phyloP scores from a whole-genome alignment of 2,888 invertebrate species.

The Cataglyphis altisquamis region DNA sequence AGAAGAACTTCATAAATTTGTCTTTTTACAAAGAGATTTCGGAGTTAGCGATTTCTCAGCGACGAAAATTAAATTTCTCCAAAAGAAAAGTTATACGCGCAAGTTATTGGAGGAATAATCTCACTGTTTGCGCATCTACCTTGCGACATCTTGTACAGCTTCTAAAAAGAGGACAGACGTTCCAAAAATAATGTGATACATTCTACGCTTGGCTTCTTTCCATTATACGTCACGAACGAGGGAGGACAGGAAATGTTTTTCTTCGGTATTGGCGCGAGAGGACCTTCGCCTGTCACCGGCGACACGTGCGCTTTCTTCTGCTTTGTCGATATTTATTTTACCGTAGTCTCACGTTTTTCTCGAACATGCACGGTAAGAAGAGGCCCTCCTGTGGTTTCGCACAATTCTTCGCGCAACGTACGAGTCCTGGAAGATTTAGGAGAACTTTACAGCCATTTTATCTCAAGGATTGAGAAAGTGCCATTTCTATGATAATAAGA shows the following conservation, averaged over 20 bases:
- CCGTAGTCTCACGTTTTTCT: constrained; percentile 58
- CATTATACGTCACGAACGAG: constrained; percentile 51
- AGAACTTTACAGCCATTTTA: constrained; percentile 70
- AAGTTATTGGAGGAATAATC: constrained; percentile 4
- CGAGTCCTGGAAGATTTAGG: constrained; percentile 56
- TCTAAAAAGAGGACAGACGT: constrained; percentile 19
- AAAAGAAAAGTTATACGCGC: background rate
- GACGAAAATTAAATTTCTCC: background rate
- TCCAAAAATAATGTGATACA: constrained; percentile 54
- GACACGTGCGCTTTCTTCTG: constrained; percentile 61
- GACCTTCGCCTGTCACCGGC: constrained; percentile 57
- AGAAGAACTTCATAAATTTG: background rate
- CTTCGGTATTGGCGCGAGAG: constrained; percentile 49
- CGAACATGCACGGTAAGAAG: constrained; percentile 45
- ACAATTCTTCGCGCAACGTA: constrained; percentile 60
- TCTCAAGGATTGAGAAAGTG: constrained; percentile 69
- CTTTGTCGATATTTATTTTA: constrained; percentile 71
- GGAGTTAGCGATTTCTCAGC: background rate
- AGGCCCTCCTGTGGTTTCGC: constrained; percentile 62
- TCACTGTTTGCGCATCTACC: background rate
- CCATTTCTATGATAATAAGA: constrained; percentile 75
- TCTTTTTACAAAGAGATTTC: background rate
- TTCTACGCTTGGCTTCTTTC: constrained; percentile 46
- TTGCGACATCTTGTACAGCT: constrained; percentile 23
- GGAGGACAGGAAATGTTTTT: constrained; percentile 56